Evolutionary conservation across 2,113 vertebrate species (phyloP).

Genomic region (Gila orcuttii): DNA sequence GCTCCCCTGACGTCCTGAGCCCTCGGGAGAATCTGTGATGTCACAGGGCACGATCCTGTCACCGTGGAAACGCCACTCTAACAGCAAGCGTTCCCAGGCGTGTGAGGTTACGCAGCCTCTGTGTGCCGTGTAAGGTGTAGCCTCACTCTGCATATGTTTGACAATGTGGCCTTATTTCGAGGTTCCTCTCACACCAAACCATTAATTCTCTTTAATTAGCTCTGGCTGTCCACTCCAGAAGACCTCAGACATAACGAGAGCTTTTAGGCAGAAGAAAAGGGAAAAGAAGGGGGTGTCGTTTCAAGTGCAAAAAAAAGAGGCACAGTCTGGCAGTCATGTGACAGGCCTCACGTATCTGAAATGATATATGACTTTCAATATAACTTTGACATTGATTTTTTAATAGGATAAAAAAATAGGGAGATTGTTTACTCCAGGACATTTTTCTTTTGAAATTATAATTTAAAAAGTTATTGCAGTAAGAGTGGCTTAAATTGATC

Average conservation of each 20-base stretch:
- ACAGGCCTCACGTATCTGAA: not conserved
- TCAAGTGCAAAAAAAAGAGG: not conserved
- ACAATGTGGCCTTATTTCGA: constrained; percentile 11
- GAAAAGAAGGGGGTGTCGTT: not conserved
- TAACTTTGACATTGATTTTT: not conserved
- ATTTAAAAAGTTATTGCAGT: not conserved
- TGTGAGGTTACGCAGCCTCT: constrained; percentile 35
- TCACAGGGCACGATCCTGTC: constrained; percentile 69
- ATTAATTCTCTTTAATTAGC: constrained; percentile 45
- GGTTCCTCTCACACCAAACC: constrained; percentile 6
- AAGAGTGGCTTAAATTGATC: too few relatives aligned
- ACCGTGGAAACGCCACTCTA: constrained; percentile 64
- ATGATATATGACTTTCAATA: constrained; percentile 21
- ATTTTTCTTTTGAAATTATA: not conserved
- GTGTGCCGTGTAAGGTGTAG: constrained; percentile 14
- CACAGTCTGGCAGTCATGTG: not conserved
- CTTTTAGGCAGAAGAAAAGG: not conserved
- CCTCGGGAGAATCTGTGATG: constrained; percentile 60
- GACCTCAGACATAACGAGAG: not conserved
- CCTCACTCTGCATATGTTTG: not conserved
- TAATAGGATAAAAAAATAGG: not conserved
- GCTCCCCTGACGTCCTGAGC: constrained; percentile 52
- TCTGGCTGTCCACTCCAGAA: constrained; percentile 23
- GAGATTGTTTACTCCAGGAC: not conserved
- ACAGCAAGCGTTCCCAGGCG: constrained; percentile 64